phyloP scores from a whole-genome alignment of 2,888 invertebrate genomes.

The Chrysolina haemoptera region DNA sequence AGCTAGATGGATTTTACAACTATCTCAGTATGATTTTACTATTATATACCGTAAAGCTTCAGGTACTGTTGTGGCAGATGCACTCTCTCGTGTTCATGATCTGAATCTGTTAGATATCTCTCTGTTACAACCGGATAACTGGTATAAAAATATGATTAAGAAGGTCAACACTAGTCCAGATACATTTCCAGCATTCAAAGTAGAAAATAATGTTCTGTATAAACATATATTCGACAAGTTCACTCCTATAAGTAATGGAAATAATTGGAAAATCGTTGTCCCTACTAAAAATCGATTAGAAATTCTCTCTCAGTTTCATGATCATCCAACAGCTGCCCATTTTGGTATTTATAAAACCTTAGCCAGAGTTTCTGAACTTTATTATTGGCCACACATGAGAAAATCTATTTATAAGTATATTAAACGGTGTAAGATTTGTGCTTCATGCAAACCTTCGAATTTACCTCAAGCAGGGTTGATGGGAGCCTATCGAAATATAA shows the following conservation, averaged over 20 bases:
- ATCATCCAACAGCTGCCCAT: conserved; percentile 40
- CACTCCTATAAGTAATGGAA: conserved; percentile 30
- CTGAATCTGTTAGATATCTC: conserved; percentile 26
- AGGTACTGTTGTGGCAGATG: conserved; percentile 38
- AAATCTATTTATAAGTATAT: conserved; percentile 36
- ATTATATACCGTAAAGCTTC: conserved; percentile 43
- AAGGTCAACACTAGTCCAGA: conserved; percentile 36
- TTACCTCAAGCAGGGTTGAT: conserved; percentile 44
- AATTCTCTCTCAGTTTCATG: conserved; percentile 43
- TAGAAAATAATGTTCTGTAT: conserved; percentile 41
- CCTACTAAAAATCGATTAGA: conserved; percentile 39
- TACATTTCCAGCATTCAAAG: conserved; percentile 40
- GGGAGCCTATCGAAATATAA: conserved; percentile 36
- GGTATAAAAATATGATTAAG: conserved; percentile 42
- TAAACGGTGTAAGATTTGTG: conserved; percentile 43
- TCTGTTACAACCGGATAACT: conserved; percentile 40
- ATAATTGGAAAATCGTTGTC: conserved; percentile 52
- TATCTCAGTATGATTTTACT: conserved; percentile 50
- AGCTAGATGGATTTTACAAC: conserved; percentile 48
- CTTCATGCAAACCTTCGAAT: conserved; percentile 41
- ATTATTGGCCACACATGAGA: conserved; percentile 41
- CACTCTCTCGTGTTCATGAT: conserved; percentile 34
- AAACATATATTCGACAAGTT: conserved; percentile 41
- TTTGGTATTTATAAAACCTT: conserved; percentile 51
- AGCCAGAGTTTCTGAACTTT: conserved; percentile 43